Evolutionary conservation across 2,888 invertebrate genomes (phyloP), one percentile per base, ranked within the genome.

Genomic region (Panorpa germanica): DNA sequence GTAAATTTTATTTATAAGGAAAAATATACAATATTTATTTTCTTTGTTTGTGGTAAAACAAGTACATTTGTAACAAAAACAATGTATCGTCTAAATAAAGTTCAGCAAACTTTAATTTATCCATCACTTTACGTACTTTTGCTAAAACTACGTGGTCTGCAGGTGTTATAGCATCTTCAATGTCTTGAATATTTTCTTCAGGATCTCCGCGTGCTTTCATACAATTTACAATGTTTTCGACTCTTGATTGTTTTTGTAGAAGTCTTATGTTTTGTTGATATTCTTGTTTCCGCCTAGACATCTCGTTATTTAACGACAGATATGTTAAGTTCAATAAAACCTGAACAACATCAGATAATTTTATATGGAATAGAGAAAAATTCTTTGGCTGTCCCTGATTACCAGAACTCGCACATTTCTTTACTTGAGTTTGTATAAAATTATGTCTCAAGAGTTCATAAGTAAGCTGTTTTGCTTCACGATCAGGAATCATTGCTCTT

Each of bases 401-500:
- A 1, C 59, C 67, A 28, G 61, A 69, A 20, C 70, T 68, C 1
- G 65, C 55, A 49, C 76, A 80, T 13, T 72, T 63, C 43, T 85
- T 63, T 31, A 82, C 78, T 54, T 81, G 67, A 39, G 70, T 52
- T 39, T 66, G 60, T 13, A 63, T 37, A 38, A 57, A 63, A 72
- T 78, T 75, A 45, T 90, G 82, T 47, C 82, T 78, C 28, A 88
- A 57, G 38, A 96, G 55, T 39, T 70, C 74, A 51, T 90, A 91
- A 0, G 86, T 75, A 9, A 90, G 53, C 38, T 80, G 70, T 49
- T 93, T 93, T 3, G 86, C 82, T 50, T 91, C 88, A 49, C 93
- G 95, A 14, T 82, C 76, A 1, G 86, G 82, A 42, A 95, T 70
- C 91, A 95, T 90, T 1, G 83, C 88, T 40, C 80, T 59, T 43